A percentile compares a stretch with the other conserved stretches of the same genome.
phyloP scores from a whole-genome alignment of 2,113 vertebrate species.

The Rhinolophus ferrumequinum region DNA sequence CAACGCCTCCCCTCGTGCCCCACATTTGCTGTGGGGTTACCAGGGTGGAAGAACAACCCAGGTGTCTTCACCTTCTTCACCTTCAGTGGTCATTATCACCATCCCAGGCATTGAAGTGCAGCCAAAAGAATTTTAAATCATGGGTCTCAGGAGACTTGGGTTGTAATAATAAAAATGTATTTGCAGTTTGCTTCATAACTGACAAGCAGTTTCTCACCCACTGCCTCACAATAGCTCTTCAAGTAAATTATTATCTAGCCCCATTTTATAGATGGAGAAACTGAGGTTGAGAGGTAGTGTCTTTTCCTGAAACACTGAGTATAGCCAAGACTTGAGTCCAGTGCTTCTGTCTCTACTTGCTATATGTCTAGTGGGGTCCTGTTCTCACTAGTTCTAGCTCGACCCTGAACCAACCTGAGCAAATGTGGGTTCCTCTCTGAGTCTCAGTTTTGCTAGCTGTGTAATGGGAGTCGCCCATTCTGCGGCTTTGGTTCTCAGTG shows the following conservation, averaged over 20 bases:
- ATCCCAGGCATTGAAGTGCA: not conserved
- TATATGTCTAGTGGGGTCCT: not conserved
- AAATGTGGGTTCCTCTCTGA: not conserved
- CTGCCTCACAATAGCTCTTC: not conserved
- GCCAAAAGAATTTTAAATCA: not conserved
- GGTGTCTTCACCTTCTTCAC: not conserved
- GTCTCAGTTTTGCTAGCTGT: not conserved
- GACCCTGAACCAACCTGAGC: not conserved
- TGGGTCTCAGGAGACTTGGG: not conserved
- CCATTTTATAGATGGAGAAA: not conserved
- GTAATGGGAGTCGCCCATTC: not conserved
- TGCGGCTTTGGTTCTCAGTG: not conserved
- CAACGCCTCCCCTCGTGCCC: not conserved
- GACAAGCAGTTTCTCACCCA: not conserved
- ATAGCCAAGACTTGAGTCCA: not conserved
- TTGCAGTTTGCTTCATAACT: not conserved
- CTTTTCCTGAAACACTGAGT: not conserved
- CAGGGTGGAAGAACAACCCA: not conserved
- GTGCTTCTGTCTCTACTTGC: not conserved
- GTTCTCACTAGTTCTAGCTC: not conserved
- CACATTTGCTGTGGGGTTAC: not conserved
- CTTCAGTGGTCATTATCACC: not conserved
- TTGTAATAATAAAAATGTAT: not conserved
- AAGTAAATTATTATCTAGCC: not conserved
- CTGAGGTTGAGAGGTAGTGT: not conserved